Base-by-base conservation (phyloP, 2,888 invertebrate species). In the Melolontha melolontha region DNA sequence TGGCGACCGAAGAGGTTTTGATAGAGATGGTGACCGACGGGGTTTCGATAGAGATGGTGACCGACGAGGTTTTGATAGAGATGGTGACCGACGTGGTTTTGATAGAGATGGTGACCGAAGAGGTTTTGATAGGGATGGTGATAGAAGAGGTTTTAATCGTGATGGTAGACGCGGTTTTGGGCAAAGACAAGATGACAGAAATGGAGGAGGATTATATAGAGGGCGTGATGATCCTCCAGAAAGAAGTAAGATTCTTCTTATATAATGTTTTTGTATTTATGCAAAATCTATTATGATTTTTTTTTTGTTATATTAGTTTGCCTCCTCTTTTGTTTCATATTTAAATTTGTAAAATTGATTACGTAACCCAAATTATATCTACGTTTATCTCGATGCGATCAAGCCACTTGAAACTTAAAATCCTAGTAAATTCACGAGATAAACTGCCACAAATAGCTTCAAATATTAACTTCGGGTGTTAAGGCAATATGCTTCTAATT, bases 71-170 rank as follows among this genome's bases (percentile, higher is more conserved):
- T 76, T 80, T 49, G 81, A 1, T 76, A 79, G 1, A 80, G 82
- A 41, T 41, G 79, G 76, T 72, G 80, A 74, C 51, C 78, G 77
- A 14, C 79, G 79, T 63, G 78, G 75, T 12, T 75, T 77, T 63
- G 72, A 71, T 47, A 75, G 79, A 59, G 83, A 82, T 69, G 74
- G 79, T 64, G 82, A 80, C 57, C 76, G 80, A 55, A 75, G 76
- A 14, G 73, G 75, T 29, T 73, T 73, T 68, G 75, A 77, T 64
- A 75, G 77, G 14, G 77, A 76, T 16, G 69, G 71, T 22, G 67
- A 72, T 47, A 70, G 71, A 51, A 76, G 76, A 17, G 73, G 76
- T 22, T 74, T 74, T 67, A 75, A 77, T 67, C 74, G 77, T n/a
- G 77, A 76, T 22, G 69, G 72, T 34, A 67, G 71, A 39, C 47